Conservation (phyloP, 2,888 invertebrate genomes). For the Empis livida region DNA sequence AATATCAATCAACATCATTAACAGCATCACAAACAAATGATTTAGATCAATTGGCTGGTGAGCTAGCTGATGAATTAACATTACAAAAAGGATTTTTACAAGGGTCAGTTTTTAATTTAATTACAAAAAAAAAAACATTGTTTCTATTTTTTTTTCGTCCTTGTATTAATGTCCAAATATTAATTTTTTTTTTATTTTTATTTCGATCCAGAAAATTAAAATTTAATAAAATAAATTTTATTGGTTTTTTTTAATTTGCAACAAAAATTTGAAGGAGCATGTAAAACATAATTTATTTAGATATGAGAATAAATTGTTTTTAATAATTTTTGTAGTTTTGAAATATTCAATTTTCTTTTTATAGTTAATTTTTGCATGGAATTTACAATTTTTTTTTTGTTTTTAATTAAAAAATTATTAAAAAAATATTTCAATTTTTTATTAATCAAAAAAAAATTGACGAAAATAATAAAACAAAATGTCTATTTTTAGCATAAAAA, state of each 20-base stretch:
- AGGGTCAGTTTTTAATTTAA: conserved; percentile 42
- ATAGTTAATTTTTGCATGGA: conserved; percentile 4
- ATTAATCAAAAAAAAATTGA: not conserved
- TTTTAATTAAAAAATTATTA: not conserved
- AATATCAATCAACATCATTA: conserved; percentile 43
- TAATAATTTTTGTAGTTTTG: not conserved
- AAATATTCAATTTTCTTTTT: not conserved
- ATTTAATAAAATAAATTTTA: not conserved
- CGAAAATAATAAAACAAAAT: too few species aligned
- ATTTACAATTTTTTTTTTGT: not conserved
- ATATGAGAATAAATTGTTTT: too few species aligned
- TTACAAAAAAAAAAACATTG: too few species aligned
- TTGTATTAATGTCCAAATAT: too few species aligned
- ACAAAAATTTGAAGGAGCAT: too few species aligned
- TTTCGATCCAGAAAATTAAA: too few species aligned
- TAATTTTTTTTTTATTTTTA: conserved; percentile 2
- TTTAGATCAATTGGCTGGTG: conserved; percentile 63
- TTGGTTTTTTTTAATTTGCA: too few species aligned
- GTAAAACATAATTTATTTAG: too few species aligned
- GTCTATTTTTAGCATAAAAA: too few species aligned
- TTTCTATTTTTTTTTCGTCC: too few species aligned
- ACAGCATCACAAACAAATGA: conserved; percentile 43
- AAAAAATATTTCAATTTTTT: not conserved
- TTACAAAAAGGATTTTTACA: conserved; percentile 37
- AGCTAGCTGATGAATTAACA: conserved; percentile 35